Base-by-base conservation (phyloP, 2,797 vertebrate species). In the Agapornis canus region DNA sequence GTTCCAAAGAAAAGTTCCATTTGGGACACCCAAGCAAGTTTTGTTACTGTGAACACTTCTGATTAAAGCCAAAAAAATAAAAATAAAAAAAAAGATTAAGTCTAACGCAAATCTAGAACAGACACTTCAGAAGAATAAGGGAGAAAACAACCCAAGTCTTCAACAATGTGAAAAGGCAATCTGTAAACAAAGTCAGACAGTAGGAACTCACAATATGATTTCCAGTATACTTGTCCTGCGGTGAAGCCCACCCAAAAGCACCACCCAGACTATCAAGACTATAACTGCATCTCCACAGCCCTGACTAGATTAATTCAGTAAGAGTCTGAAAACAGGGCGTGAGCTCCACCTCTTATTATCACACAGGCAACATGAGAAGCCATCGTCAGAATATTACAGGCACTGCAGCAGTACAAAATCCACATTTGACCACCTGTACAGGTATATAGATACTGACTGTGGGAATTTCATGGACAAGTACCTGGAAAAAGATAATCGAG, bases 61-160 rank as follows among this genome's bases (percentile, higher is more conserved):
- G 87, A 56, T 9, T 51, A 63, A 79, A 90, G 70, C 8, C 43
- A 91, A 90, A 82, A 71, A 22, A 27, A 27, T 5, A 3, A 40
- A 40, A 40, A 29, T 19, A 32, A 17, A 32, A 37, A 93, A 69
- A 52, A 91, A 49, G 4, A 29, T 64, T 68, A 82, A 43, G 26
- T 83, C 60, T 86, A 83, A 81, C 89, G 45, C 42, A 92, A 52
- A 95, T 83, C 69, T 90, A 86, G 66, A 90, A 86, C 52, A 93
- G 81, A 89, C 59, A 32, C 40, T 71, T 22, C 69, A 82, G 37
- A 89, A 90, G 43, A 94, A 90, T 59, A 88, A 66, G 16, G 42
- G 39, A 64, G 35, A 57, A 89, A 93, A 86, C 31, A 85, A 19
- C 15, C 7, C 45, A 87, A 42, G 51, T 37, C 35, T 88, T 76